Evolutionary conservation across 2,113 vertebrate genomes (phyloP), one percentile per base, ranked within the genome.

Genomic region (Nyctereutes procyonoides): DNA sequence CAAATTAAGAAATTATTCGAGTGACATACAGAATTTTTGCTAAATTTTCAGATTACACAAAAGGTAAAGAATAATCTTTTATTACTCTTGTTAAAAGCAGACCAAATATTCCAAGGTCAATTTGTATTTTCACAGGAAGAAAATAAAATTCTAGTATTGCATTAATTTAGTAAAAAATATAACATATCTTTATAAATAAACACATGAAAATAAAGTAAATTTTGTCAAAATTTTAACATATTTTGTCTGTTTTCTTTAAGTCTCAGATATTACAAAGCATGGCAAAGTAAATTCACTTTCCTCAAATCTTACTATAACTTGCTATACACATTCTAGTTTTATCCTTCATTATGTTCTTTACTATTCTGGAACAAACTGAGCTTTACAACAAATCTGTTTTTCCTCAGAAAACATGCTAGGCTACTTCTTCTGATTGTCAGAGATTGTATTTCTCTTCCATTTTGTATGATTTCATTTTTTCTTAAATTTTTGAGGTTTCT

Each of bases 271-370:
- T 89, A 24, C 43, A 53, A 86, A 71, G 2, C 35, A 76, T 90
- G 32, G n/a, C 56, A 96, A 95, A n/a, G 77, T 20, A 95, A 95
- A 71, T 93, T 86, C 67, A 43, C 38, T 82, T 87, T 81, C 35
- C 67, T 93, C 24, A 95, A 90, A 9, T 5, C 71, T 62, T 76
- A 43, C 58, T 38, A 32, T 43, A 81, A 28, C 4, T 35, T 95
- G 10, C 8, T 63, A 67, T 48, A 69, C 16, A 79, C 1, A 90
- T 11, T 65, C 16, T 82, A 38, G 43, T 86, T 92, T 90, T 69
- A 71, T n/a, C 24, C 11, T 86, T 67, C 53, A 51, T 10, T 35
- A 3, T 85, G 14, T 81, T 89, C 53, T 88, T 94, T 60, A 91
- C 80, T 43, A 60, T 80, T 80, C 51, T 96, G 32, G 20, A 74